phyloP scores from a whole-genome alignment of 2,797 vertebrate species.

The Sitta carolinensis region DNA sequence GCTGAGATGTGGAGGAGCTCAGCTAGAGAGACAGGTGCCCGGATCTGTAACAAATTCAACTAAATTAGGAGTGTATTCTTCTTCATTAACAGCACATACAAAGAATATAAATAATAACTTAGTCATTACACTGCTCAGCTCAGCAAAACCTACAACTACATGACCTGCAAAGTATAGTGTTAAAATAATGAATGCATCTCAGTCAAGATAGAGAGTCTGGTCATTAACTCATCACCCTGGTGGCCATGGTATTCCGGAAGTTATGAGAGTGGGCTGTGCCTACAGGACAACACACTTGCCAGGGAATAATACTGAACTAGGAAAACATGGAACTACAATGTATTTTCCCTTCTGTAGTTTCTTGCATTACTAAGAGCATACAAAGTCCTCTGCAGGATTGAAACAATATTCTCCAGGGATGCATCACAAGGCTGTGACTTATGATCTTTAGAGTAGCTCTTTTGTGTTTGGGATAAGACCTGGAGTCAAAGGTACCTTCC shows the following conservation, averaged over 20 bases:
- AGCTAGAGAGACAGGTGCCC: slow-evolving; percentile 67
- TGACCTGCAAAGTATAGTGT: background rate
- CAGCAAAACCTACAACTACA: background rate
- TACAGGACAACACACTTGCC: background rate
- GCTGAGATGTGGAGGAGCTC: slow-evolving; percentile 54
- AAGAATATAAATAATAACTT: slow-evolving; percentile 10
- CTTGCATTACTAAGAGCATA: background rate
- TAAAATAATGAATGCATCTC: background rate
- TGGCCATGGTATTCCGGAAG: background rate
- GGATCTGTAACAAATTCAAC: slow-evolving; percentile 54
- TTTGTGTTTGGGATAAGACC: background rate
- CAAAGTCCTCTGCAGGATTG: background rate
- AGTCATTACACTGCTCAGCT: slow-evolving; percentile 20
- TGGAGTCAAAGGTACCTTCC: background rate
- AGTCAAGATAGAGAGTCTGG: background rate
- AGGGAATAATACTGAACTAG: background rate
- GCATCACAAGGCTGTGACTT: background rate
- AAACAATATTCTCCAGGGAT: background rate
- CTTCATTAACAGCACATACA: background rate
- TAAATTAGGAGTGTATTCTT: slow-evolving; percentile 61
- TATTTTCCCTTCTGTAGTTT: background rate
- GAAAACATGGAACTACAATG: background rate
- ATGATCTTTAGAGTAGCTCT: background rate
- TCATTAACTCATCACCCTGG: background rate
- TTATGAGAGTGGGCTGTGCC: background rate